Conservation (phyloP, 2,888 invertebrate genomes). For the Julus scanicus region DNA sequence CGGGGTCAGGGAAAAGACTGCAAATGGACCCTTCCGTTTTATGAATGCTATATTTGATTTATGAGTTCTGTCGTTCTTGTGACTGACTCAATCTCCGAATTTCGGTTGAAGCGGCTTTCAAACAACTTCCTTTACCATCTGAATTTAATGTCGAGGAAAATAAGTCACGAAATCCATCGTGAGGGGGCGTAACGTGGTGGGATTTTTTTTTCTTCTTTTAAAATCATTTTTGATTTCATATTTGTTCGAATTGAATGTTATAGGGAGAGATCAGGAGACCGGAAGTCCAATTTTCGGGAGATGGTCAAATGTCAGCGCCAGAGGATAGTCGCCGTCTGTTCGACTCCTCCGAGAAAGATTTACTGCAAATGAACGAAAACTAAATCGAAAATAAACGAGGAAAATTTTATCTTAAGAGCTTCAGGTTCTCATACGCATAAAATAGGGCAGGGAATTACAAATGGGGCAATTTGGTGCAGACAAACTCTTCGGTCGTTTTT, state of each 20-base stretch:
- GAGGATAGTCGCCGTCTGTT: not conserved
- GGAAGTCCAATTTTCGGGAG: conserved; percentile 18
- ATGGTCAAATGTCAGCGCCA: conserved; percentile 45
- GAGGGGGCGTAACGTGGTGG: not conserved
- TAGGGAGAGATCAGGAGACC: conserved; percentile 32
- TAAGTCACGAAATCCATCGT: conserved; percentile 24
- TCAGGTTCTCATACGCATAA: conserved; percentile 43
- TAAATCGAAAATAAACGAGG: conserved; percentile 47
- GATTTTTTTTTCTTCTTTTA: not conserved
- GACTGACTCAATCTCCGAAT: not conserved
- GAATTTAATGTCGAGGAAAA: conserved; percentile 43
- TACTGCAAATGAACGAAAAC: conserved; percentile 45
- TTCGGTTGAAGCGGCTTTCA: not conserved
- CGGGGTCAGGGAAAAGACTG: not conserved
- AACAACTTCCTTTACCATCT: conserved; percentile 24
- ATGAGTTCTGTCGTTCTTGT: not conserved
- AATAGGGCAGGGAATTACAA: conserved; percentile 47
- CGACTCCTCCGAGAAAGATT: conserved; percentile 18
- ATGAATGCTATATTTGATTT: not conserved
- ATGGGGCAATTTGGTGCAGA: conserved; percentile 41
- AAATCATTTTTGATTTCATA: not conserved
- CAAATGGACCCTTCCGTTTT: not conserved
- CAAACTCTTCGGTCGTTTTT: conserved; percentile 45
- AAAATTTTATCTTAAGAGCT: conserved; percentile 47
- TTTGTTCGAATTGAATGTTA: conserved; percentile 36